Evolutionary conservation across 2,888 invertebrate species (phyloP).

Genomic region (Gonocerus acuteangulatus): DNA sequence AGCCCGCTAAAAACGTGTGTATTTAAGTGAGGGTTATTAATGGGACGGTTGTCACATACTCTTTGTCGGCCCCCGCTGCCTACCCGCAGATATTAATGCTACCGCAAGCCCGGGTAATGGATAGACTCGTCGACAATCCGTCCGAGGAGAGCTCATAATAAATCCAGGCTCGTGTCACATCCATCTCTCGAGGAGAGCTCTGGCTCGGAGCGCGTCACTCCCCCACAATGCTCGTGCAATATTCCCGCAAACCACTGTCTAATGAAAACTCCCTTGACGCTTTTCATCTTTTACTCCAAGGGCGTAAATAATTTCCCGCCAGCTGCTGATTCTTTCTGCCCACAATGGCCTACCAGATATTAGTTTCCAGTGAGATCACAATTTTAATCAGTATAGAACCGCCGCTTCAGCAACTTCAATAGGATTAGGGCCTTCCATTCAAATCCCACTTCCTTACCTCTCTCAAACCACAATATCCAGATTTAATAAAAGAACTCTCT

Average conservation of each 20-base stretch:
- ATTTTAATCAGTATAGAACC: slow-evolving; percentile 18
- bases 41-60: slow-evolving; percentile 24
- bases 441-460: not conserved
- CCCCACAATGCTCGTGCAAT: slow-evolving; percentile 11
- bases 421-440: not conserved
- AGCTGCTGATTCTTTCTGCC: not conserved
- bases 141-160: slow-evolving; percentile 18
- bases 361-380: slow-evolving; percentile 18
- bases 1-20: slow-evolving; percentile 22
- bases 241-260: slow-evolving; percentile 4
- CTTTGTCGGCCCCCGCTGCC: slow-evolving; percentile 5
- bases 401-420: not conserved
- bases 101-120: slow-evolving; percentile 15
- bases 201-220: slow-evolving; percentile 29
- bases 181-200: slow-evolving; percentile 16
- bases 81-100: not conserved
- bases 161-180: slow-evolving; percentile 23
- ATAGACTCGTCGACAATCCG: slow-evolving; percentile 21
- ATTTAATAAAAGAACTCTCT: slow-evolving; percentile 9
- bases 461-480: slow-evolving; percentile 3
- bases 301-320: slow-evolving; percentile 4
- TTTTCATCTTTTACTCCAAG: slow-evolving; percentile 15
- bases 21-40: slow-evolving; percentile 24
- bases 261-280: slow-evolving; percentile 20
- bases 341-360: slow-evolving; percentile 9